A percentile compares a stretch with the other conserved stretches of the same genome.
Conservation (phyloP, 2,888 invertebrate genomes). For the Drosophila colorata region DNA sequence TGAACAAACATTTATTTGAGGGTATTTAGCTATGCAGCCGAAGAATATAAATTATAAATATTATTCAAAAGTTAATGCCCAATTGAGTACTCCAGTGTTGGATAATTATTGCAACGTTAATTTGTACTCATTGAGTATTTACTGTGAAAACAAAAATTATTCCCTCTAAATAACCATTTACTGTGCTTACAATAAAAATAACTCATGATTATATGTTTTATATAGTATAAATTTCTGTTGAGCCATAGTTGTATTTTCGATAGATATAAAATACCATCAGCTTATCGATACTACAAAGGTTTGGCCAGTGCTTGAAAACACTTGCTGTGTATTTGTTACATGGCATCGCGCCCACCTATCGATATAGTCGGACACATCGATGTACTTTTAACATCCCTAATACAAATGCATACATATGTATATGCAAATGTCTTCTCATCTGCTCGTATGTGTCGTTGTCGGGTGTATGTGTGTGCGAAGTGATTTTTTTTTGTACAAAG, state of each 20-base stretch:
- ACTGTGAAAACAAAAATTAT: neutral
- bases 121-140: neutral
- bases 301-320: slow-evolving; percentile 1
- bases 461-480: slow-evolving; percentile 62
- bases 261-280: neutral
- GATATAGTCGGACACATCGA: slow-evolving; percentile 39
- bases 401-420: slow-evolving; percentile 67
- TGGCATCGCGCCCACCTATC: slow-evolving; percentile 20
- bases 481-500: slow-evolving; percentile 63
- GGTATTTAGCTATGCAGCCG: too few species aligned
- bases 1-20: too few species aligned
- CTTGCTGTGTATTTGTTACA: neutral
- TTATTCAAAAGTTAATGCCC: too few species aligned
- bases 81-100: neutral
- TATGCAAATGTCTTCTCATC: slow-evolving; percentile 67
- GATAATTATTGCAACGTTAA: neutral
- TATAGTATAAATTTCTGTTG: too few species aligned
- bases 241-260: neutral
- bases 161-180: neutral
- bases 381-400: slow-evolving; percentile 44
- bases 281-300: slow-evolving; percentile 4
- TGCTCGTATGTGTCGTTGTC: slow-evolving; percentile 62
- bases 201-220: too few species aligned
- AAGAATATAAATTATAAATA: too few species aligned
- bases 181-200: neutral